Percentiles rank a stretch among this genome's conserved stretches.
Evolutionary conservation across 2,888 invertebrate species (phyloP).

Genomic region (Drosophila kuntzei): DNA sequence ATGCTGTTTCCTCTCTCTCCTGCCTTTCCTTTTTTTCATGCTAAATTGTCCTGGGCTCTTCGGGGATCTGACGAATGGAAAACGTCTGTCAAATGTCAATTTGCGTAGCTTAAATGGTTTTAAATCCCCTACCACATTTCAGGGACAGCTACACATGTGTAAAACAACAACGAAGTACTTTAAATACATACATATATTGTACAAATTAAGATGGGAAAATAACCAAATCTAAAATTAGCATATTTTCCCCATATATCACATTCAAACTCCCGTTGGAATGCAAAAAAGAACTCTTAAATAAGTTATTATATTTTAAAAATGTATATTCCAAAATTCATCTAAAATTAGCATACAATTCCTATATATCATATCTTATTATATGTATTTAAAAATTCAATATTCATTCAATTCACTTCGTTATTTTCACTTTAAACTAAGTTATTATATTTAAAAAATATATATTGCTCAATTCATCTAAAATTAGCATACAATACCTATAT

Average conservation of each 20-base stretch:
- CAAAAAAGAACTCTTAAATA: neutral
- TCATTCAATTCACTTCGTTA: too few species aligned
- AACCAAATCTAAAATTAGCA: slow-evolving; percentile 4
- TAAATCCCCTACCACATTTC: slow-evolving; percentile 26
- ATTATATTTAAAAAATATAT: neutral
- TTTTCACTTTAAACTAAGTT: neutral
- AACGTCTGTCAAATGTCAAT: slow-evolving; percentile 55
- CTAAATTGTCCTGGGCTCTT: slow-evolving; percentile 22
- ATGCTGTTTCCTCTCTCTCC: slow-evolving; percentile 7
- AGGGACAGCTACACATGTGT: slow-evolving; percentile 5
- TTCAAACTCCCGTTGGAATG: neutral
- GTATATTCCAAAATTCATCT: too few species aligned
- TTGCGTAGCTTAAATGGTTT: slow-evolving; percentile 41
- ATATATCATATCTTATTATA: neutral
- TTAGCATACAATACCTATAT: neutral
- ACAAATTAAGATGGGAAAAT: slow-evolving; percentile 2
- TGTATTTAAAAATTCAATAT: too few species aligned
- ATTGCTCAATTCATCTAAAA: too few species aligned
- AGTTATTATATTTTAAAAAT: neutral
- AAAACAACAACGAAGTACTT: slow-evolving; percentile 1
- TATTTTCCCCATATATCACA: slow-evolving; percentile 1
- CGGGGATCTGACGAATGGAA: slow-evolving; percentile 28
- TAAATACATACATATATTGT: neutral
- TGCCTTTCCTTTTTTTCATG: slow-evolving; percentile 7
- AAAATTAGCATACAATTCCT: too few species aligned